Base-by-base conservation (phyloP, 2,113 vertebrate genomes). In the Cyprinodon brontotheroides region DNA sequence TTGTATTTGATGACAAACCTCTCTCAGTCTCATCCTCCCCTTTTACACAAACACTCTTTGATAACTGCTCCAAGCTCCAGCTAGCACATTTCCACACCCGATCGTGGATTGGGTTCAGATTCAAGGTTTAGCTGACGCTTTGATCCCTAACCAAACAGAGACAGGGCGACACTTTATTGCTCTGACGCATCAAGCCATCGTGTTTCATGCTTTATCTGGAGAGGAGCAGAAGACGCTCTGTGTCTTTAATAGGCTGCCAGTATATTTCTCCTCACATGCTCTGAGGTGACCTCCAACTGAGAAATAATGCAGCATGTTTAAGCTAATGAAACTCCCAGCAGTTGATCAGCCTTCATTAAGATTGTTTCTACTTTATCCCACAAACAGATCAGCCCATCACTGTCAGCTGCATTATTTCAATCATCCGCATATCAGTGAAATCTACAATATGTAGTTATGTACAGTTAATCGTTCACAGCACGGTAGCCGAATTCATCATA, bases 1-100 rank as follows among this genome's bases (percentile, higher is more conserved):
- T 80, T 72, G 83, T 53, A 84, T 81, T 81, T 75, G 81, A 92
- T 89, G 87, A 89, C 91, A 91, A 92, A 76, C 82, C 20, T 29
- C 84, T 83, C 78, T 89, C 69, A 76, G 85, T 77, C 72, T 86
- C 82, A 79, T 85, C 82, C 78, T 77, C 48, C 71, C 75, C 29
- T 73, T 57, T 57, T 3, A 45, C 68, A 74, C 75, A 69, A 67
- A 79, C 78, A 74, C 63, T 68, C 77, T 89, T 87, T 87, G 85
- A 91, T 90, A 90, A 79, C 67, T 62, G 29, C 76, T 84, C 64
- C 80, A 65, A 75, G 71, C 83, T 59, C 64, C 77, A 73, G 22
- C 62, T 65, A 77, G 82, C 82, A 82, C 68, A 84, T 87, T 83
- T 81, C 79, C 84, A 29, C 47, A 79, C 77, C 74, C 84, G 80